Conservation (phyloP, 2,888 invertebrate genomes). For the Homarus gammarus region DNA sequence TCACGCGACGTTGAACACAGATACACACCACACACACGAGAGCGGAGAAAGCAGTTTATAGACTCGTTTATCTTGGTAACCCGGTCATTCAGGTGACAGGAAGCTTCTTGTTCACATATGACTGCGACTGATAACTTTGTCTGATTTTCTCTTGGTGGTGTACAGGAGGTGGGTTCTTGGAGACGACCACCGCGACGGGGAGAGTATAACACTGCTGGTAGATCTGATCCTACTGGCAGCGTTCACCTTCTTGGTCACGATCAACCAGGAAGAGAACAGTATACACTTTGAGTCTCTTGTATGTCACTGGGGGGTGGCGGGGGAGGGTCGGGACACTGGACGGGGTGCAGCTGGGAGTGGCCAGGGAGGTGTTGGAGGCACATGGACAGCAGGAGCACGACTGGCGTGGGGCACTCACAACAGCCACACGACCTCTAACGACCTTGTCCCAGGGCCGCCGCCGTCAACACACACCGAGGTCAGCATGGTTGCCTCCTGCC, state of each 20-base stretch:
- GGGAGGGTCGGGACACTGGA: neutral
- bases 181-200: too few relatives aligned
- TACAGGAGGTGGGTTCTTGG: too few relatives aligned
- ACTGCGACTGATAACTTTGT: too few relatives aligned
- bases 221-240: too few relatives aligned
- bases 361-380: slow-evolving; percentile 9
- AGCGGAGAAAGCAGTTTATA: neutral
- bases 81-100: neutral
- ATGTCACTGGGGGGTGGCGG: neutral
- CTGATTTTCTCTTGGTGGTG: too few relatives aligned
- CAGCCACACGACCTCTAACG: slow-evolving; percentile 36
- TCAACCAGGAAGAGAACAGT: neutral
- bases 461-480: slow-evolving; percentile 18
- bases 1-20: too few relatives aligned
- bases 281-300: neutral
- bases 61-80: neutral
- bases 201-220: too few relatives aligned
- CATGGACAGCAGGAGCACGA: slow-evolving; percentile 9
- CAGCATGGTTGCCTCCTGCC: neutral
- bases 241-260: too few relatives aligned
- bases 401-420: neutral
- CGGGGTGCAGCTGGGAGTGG: neutral
- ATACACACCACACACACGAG: too few relatives aligned
- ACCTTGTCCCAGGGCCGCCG: slow-evolving; percentile 38
- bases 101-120: neutral